These are phyloP conservation scores for Thaumatotibia leucotreta DNA, from an alignment of 1,140 invertebrate species.

Conservation along the genomic window DNA sequence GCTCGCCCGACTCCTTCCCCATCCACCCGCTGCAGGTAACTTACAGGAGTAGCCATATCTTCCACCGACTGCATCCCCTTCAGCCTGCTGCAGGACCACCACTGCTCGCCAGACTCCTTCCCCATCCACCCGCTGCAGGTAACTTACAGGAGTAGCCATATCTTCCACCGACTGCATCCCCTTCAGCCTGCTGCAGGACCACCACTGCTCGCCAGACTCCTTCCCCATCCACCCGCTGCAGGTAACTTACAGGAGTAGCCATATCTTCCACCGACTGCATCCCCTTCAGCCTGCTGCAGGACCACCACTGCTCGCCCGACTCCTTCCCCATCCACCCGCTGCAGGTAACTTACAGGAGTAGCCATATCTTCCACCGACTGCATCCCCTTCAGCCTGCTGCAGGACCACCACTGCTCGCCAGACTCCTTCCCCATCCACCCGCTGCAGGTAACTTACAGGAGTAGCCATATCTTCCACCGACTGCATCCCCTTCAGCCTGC, in stretches of 20 bases:
- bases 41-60: no score
- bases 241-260: no score
- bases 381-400: constrained; percentile 89
- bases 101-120: constrained; percentile 86
- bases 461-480: no score
- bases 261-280: no score
- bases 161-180: constrained; percentile 88
- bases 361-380: no score
- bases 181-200: constrained; percentile 91
- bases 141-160: no score
- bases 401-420: constrained; percentile 92
- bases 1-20: constrained; percentile 83
- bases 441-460: constrained; percentile 77
- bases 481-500: constrained; percentile 88
- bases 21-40: constrained; percentile 77
- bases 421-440: constrained; percentile 79
- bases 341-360: no score
- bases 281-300: constrained; percentile 88
- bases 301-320: constrained; percentile 92
- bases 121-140: constrained; percentile 77
- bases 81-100: constrained; percentile 92
- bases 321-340: constrained; percentile 77
- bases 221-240: constrained; percentile 78
- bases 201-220: constrained; percentile 87
- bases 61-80: constrained; percentile 88